Percentiles rank a stretch among this genome's conserved stretches.
Conservation (phyloP, 2,888 invertebrate species). For the Ischnus inquisitorius region DNA sequence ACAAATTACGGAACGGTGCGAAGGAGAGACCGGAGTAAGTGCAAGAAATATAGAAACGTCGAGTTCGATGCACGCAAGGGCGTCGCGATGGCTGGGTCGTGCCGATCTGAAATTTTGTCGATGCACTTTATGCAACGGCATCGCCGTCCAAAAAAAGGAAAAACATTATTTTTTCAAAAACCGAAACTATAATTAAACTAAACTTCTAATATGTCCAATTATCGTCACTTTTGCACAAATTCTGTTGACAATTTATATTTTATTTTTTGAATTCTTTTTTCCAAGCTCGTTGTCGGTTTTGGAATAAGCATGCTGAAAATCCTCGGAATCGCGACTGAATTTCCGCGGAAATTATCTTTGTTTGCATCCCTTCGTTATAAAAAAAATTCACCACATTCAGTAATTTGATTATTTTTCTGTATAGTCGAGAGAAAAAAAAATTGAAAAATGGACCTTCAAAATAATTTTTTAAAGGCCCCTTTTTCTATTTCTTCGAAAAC, state of each 20-base stretch:
- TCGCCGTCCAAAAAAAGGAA: background rate
- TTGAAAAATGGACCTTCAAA: no score
- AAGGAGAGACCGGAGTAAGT: background rate
- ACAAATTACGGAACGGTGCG: constrained; percentile 2
- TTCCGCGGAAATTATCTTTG: background rate
- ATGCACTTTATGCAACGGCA: no score
- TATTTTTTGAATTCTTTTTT: no score
- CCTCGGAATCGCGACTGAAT: background rate
- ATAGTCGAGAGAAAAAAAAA: no score
- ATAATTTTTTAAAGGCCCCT: no score
- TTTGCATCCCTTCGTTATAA: background rate
- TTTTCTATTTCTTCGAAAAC: no score
- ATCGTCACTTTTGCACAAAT: no score
- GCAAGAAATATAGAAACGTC: background rate
- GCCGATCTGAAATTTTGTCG: background rate
- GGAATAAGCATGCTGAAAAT: background rate
- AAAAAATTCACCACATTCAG: no score
- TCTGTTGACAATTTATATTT: no score
- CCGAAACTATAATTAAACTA: no score
- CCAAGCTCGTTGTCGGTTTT: background rate
- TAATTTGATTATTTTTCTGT: no score
- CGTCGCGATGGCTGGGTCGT: constrained; percentile 8
- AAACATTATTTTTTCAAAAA: background rate
- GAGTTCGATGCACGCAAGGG: constrained; percentile 25
- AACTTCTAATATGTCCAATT: no score